Base-by-base conservation (phyloP, 2,888 invertebrate genomes). In the Alitta virens region DNA sequence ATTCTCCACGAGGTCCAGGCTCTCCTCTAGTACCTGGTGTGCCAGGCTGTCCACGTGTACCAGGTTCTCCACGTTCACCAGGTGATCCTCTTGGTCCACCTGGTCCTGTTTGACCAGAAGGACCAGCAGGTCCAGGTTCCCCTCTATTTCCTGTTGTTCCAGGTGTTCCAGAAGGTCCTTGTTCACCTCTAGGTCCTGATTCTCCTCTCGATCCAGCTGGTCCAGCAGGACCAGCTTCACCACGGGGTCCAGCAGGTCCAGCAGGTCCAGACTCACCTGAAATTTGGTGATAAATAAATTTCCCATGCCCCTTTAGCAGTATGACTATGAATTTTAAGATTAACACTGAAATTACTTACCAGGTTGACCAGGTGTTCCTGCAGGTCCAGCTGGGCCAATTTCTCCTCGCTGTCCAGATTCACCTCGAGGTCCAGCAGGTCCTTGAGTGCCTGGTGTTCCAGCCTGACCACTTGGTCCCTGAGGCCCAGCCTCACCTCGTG, bases 401-500 rank as follows among this genome's bases (percentile, higher is more conserved):
- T 42, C 53, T 23, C 59, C 59, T 16, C 50, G 51, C 1, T 25
- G 64, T 27, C 56, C 55, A 40, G 27, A 38, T 14, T 21, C 49
- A 38, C 68, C 68, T 24, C 56, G 51, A 12, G 49, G 7, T 42
- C 69, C 69, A 42, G 24, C 12, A 9, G 16, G 23, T 27, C 69
- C 69, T 21, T 62, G 58, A 33, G 55, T 25, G 24, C 69, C 69
- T 26, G 55, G 60, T 18, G 43, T 14, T 24, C 69, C 69, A 42
- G 63, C 60, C 55, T 68, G 67, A 65, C 75, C 60, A 43, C 53
- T 16, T 40, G 52, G 23, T 24, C 63, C 66, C 55, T 49, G 21
- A n/a, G 63, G 65, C 25, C 74, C 72, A 43, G 68, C 14, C 18
- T 14, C 21, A 23, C 62, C 67, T 51, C 27, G 26, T n/a, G 18